These are phyloP conservation scores for Rotaria socialis DNA, from an alignment of 2,888 invertebrate genomes.

Conservation along the genomic window DNA sequence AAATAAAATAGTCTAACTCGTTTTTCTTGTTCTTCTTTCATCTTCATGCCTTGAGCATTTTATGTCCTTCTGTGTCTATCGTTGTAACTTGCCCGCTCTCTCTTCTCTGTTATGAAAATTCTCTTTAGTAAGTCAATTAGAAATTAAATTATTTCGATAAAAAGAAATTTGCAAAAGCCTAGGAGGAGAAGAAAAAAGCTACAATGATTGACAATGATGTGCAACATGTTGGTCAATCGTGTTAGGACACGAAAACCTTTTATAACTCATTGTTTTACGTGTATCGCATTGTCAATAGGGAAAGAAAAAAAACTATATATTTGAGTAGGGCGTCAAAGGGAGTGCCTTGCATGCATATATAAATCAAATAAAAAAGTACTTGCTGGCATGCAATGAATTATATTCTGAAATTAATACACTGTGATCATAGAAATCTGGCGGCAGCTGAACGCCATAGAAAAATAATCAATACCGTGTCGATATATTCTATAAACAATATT, in stretches of 20 bases:
- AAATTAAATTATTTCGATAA: constrained; percentile 16
- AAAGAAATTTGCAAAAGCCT: background rate
- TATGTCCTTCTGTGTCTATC: background rate
- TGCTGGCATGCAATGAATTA: background rate
- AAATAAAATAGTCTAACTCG: constrained; percentile 29
- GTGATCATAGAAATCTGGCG: background rate
- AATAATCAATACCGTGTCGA: background rate
- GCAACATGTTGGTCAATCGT: background rate
- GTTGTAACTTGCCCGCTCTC: background rate
- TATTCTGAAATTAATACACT: background rate
- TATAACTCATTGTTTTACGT: background rate
- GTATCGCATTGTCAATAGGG: background rate
- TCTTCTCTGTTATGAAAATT: background rate
- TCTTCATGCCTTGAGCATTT: constrained; percentile 11
- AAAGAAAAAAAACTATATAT: background rate
- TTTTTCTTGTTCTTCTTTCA: constrained; percentile 13
- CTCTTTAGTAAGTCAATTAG: constrained; percentile 8
- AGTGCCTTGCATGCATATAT: background rate
- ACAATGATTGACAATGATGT: background rate
- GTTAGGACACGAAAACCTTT: background rate
- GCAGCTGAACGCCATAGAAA: background rate
- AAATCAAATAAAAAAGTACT: background rate
- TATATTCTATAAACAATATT: background rate
- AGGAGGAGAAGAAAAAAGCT: background rate
- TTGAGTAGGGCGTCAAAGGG: background rate